Evolutionary conservation across 2,113 vertebrate genomes (phyloP).

Genomic region (Percopsis transmontana): DNA sequence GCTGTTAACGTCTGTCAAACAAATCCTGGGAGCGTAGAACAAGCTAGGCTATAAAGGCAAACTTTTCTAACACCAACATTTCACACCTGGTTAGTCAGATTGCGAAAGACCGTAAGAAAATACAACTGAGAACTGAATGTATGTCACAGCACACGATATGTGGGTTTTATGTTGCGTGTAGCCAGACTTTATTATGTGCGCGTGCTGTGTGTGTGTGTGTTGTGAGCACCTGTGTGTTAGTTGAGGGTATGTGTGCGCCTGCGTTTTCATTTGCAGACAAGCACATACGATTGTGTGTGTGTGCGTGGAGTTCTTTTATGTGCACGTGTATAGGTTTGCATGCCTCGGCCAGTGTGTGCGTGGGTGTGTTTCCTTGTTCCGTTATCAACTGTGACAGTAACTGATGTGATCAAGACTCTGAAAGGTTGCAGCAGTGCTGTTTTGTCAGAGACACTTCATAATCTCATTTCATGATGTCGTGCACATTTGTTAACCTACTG

Average conservation of each 20-base stretch:
- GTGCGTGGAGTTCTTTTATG: background rate
- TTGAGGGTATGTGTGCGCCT: slow-evolving; percentile 11
- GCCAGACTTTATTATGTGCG: background rate
- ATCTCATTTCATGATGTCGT: background rate
- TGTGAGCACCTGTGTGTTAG: background rate
- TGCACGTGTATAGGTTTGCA: background rate
- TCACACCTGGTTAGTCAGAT: slow-evolving; percentile 14
- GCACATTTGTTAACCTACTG: background rate
- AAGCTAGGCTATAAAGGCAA: slow-evolving; percentile 59
- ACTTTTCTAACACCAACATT: slow-evolving; percentile 36
- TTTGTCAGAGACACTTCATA: background rate
- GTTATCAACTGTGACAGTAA: slow-evolving; percentile 2
- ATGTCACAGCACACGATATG: slow-evolving; percentile 1
- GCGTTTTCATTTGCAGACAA: background rate
- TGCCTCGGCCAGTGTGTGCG: background rate
- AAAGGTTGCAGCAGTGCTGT: background rate
- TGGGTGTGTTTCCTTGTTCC: background rate
- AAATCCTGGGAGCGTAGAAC: slow-evolving; percentile 34
- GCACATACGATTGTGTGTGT: slow-evolving; percentile 1
- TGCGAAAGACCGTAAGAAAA: background rate
- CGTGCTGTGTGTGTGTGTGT: background rate
- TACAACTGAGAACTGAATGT: background rate
- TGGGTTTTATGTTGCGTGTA: background rate
- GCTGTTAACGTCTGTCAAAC: slow-evolving; percentile 57
- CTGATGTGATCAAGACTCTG: slow-evolving; percentile 3